Percentiles rank a stretch among this genome's conserved stretches.
Conservation (phyloP, 2,113 vertebrate genomes). For the Tetrao urogallus region DNA sequence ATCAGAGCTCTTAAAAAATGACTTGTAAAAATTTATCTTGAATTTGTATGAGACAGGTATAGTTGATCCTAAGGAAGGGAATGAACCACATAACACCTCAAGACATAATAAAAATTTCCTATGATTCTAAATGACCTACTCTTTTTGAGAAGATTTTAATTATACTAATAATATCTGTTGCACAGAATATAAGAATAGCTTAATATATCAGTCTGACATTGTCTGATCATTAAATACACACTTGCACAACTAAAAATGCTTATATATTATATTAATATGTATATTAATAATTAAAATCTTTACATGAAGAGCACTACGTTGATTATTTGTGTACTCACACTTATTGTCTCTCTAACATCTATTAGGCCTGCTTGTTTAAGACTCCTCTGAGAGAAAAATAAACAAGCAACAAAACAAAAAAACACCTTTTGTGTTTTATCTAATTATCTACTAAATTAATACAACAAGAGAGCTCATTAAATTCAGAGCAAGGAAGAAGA, state of each 20-base stretch:
- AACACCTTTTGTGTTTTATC: constrained; percentile 69
- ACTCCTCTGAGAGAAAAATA: neutral
- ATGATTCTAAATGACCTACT: neutral
- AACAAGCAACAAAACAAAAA: neutral
- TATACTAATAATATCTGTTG: constrained; percentile 13
- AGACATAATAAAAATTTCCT: neutral
- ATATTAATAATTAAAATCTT: neutral
- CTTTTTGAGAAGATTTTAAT: constrained; percentile 10
- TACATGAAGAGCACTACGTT: neutral
- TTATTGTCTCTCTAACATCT: constrained; percentile 37
- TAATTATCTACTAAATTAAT: constrained; percentile 81
- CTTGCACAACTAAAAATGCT: neutral
- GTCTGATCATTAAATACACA: neutral
- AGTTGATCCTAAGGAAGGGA: neutral
- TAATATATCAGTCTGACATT: neutral
- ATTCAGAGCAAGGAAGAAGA: constrained; percentile 75
- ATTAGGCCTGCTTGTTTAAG: constrained; percentile 24
- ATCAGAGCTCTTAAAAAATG: neutral
- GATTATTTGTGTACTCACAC: constrained; percentile 1
- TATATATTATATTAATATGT: neutral
- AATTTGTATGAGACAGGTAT: neutral
- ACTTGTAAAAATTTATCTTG: neutral
- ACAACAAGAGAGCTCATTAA: constrained; percentile 82
- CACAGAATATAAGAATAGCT: neutral
- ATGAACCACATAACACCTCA: neutral